phyloP scores from a whole-genome alignment of 2,797 vertebrate species.

The Meriones psammophilus region DNA sequence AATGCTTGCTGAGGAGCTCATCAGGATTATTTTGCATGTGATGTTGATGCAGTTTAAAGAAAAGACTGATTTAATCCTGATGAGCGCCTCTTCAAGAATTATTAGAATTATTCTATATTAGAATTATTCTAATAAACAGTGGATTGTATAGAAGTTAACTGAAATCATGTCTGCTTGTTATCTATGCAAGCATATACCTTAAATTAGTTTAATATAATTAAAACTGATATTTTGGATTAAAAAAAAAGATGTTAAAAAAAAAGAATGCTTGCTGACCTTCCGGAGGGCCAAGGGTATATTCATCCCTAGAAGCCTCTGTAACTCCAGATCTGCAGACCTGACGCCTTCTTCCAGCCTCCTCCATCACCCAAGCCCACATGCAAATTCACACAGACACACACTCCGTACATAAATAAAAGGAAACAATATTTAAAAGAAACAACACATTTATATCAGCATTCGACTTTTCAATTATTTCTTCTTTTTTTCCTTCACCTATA shows the following conservation, averaged over 20 bases:
- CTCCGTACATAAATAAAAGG: neutral
- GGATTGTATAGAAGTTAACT: neutral
- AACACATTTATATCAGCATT: neutral
- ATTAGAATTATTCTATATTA: too few relatives aligned
- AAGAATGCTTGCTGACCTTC: neutral
- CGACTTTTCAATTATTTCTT: slow-evolving; percentile 36
- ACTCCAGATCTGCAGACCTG: neutral
- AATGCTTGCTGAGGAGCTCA: neutral
- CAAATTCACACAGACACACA: neutral
- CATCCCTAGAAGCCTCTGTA: neutral
- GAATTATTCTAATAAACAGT: neutral
- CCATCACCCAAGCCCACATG: neutral
- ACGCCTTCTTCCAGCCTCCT: neutral
- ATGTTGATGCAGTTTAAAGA: neutral
- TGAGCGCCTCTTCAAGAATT: neutral
- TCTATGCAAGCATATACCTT: neutral
- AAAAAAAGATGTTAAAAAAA: too few relatives aligned
- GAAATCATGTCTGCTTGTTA: neutral
- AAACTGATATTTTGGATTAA: neutral
- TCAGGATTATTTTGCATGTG: neutral
- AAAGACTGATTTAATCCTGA: neutral
- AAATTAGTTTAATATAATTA: neutral
- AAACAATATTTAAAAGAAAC: neutral
- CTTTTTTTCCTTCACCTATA: neutral
- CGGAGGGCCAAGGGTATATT: fast-evolving